phyloP scores from a whole-genome alignment of 2,113 vertebrate genomes.

The Chaetorhynchus papuensis region DNA sequence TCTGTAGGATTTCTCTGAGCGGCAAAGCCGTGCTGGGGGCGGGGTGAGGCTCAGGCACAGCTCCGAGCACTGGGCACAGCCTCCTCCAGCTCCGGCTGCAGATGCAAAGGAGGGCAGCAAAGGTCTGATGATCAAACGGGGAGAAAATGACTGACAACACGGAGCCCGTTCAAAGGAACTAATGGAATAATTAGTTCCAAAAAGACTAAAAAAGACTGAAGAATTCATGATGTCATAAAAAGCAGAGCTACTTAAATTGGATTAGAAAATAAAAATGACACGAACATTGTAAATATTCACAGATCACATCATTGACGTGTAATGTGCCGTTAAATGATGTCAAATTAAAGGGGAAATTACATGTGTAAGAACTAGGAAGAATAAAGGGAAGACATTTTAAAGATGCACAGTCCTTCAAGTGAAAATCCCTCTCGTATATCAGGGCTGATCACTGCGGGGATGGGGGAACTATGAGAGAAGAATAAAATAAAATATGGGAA shows the following conservation, averaged over 20 bases:
- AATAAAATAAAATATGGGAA: conserved; percentile 68
- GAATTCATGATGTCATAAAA: conserved; percentile 85
- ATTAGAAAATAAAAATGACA: conserved; percentile 85
- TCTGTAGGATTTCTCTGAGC: neutral
- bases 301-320: conserved; percentile 82
- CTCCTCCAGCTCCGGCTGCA: conserved; percentile 12
- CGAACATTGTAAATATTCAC: conserved; percentile 85
- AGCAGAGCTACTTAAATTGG: conserved; percentile 80
- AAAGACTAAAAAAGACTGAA: conserved; percentile 80
- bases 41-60: neutral
- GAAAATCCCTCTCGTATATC: conserved; percentile 70
- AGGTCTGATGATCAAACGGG: conserved; percentile 69
- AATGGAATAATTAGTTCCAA: conserved; percentile 81
- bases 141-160: conserved; percentile 73
- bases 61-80: neutral
- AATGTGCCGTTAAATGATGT: conserved; percentile 85
- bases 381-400: conserved; percentile 82
- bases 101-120: conserved; percentile 70
- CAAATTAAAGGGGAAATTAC: conserved; percentile 84
- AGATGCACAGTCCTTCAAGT: conserved; percentile 77
- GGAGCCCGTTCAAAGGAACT: conserved; percentile 66
- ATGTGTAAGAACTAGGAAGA: conserved; percentile 76
- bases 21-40: neutral
- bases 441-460: conserved; percentile 47
- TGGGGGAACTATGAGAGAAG: conserved; percentile 37